Evolutionary conservation across 92 coral and sea anemone genomes (phyloP).

Genomic region (Isaurus tuberculatus): DNA sequence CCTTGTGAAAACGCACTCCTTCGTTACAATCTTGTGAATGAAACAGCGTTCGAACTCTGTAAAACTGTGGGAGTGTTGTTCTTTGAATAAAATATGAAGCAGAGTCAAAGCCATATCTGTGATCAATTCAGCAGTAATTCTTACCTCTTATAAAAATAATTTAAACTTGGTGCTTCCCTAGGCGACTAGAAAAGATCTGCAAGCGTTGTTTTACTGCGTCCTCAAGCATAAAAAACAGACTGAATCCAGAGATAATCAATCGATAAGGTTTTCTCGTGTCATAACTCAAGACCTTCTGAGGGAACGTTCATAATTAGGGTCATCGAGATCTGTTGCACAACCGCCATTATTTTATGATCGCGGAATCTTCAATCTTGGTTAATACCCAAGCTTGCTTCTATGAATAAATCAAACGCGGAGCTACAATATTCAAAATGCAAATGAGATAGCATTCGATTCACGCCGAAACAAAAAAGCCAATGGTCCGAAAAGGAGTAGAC

Average conservation of each 20-base stretch:
- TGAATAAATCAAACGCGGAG: slow-evolving; percentile 40
- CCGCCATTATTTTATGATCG: not conserved
- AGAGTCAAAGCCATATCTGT: not conserved
- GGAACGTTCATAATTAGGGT: not conserved
- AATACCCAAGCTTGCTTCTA: not conserved
- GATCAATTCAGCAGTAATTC: slow-evolving; percentile 4
- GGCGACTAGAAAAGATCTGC: not conserved
- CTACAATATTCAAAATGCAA: slow-evolving; percentile 13
- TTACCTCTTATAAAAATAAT: slow-evolving; percentile 19
- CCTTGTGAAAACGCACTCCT: not conserved
- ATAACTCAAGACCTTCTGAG: not conserved
- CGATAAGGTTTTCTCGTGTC: not conserved
- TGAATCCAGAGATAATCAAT: not conserved
- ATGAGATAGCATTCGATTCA: slow-evolving; percentile 14
- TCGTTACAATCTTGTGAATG: not conserved
- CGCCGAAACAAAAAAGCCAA: slow-evolving; percentile 31
- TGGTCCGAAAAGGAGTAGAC: not conserved
- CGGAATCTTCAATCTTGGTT: slow-evolving; percentile 25
- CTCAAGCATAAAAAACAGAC: not conserved
- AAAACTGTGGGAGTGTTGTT: not conserved
- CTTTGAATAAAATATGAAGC: not conserved
- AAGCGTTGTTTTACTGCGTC: not conserved
- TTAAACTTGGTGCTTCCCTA: not conserved
- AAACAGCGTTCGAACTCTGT: not conserved
- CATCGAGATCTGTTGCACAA: not conserved